Base-by-base conservation (phyloP, 1,140 invertebrate species). In the Cephus cinctus region DNA sequence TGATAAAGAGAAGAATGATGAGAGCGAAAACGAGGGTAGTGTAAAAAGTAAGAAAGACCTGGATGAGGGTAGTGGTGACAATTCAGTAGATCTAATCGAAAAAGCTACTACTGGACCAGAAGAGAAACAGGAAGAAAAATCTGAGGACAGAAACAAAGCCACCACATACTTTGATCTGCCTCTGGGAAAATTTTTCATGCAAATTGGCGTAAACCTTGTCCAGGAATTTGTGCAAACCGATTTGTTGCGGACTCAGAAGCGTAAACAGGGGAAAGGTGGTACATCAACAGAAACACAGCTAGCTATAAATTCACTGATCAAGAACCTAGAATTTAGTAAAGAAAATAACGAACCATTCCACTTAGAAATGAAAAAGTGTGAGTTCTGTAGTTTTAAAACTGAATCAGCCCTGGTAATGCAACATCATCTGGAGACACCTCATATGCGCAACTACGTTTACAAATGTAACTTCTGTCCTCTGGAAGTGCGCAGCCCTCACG, bases 181-280 rank as follows among this genome's bases (percentile, higher is more conserved):
- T 2, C 72, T 94, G 31, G 93, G 94, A 2, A 92, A 93, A 68
- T 94, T 97, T 67, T 92, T 97, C 56, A 90, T 90, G 72, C 90
- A 94, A 61, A 90, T 97, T 52, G 94, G 95, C 5, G 80, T 92
- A 39, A 92, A 90, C 70, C 79, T 96, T 46, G 93, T 95, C 2
- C 92, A 95, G 70, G 93, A 97, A 70, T 91, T 85, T 71, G 94
- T 96, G 5, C 94, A 97, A 77, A 86, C 84, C 22, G 94, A 98
- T 80, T 78, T 96, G 38, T 76, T 96, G 34, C 84, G 89, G 47
- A 86, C 91, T 56, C 90, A 96, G 65, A 93, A 90, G 59, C 81
- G 88, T 32, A 93, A 94, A 71, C 81, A 80, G 36, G 65, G 78
- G 19, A 81, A 81, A 38, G 82, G 79, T 43, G 84, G 80, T 52